Evolutionary conservation across 2,113 vertebrate species (phyloP), one percentile per base, ranked within the genome.

Genomic region (Anolis sagrei): DNA sequence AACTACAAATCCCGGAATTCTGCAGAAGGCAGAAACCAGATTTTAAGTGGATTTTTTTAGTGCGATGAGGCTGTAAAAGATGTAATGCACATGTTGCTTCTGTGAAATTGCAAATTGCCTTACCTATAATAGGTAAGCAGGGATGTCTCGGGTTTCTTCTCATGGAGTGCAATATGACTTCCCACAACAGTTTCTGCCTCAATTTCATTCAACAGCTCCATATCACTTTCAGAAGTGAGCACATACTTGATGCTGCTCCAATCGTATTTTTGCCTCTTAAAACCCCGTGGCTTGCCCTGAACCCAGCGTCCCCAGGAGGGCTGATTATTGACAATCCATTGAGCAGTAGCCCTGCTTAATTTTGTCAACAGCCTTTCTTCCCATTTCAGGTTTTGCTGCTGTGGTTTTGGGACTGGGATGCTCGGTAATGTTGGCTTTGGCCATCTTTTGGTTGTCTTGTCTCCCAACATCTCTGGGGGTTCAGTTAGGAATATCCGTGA

Each of bases 91-190:
- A 18, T 21, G 10, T 4, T 36, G 62, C 5, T 36, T 44, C 62
- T 69, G 19, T 61, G 7, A 54, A 76, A 72, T 4, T 64, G 39
- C 51, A 58, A 29, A 11, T 19, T 51, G 14, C 25, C 69, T 51
- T 94, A 95, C 96, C 96, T 95, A 44, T 95, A 95, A 87, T 95
- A 96, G 19, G 89, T 82, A 18, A 94, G 91, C 87, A 96, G 93
- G n/a, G 87, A 81, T 16, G 92, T 89, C 82, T 95, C 94, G 1
- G 91, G 44, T 48, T 92, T 80, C 79, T 86, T 64, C 44, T 86
- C 81, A 27, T 66, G 1, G 2, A 19, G 58, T 2, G 66, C 66
- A 39, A 16, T 49, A 2, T 18, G 32, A 69, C 91, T 86, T 73
- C 85, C 78, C 69, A 92, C 82, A 0, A 87, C 82, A 9, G 1